Percentiles rank a stretch among this genome's conserved stretches.
These are phyloP conservation scores for Telmatochromis sp. DNA, from an alignment of 2,113 vertebrate genomes.

Conservation along the genomic window DNA sequence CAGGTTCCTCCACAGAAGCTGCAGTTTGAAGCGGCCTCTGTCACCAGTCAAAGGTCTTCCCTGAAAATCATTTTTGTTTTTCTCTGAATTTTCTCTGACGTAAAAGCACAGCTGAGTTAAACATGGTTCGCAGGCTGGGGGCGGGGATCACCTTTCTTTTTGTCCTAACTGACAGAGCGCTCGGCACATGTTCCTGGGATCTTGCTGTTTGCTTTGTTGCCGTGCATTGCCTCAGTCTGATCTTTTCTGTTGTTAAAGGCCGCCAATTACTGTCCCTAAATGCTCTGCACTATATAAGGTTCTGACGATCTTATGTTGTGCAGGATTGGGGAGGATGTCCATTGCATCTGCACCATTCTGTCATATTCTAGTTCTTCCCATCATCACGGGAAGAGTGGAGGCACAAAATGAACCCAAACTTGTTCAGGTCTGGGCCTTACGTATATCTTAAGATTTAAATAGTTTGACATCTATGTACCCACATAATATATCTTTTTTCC, in stretches of 20 bases:
- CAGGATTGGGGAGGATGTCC: background rate
- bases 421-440: rapidly evolving
- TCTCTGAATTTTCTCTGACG: background rate
- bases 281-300: background rate
- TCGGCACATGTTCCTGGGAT: background rate
- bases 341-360: background rate
- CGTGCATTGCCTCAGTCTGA: background rate
- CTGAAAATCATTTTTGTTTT: background rate
- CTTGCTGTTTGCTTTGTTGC: background rate
- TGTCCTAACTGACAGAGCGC: background rate
- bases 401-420: background rate
- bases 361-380: background rate
- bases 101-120: slow-evolving; percentile 12
- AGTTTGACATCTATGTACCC: background rate
- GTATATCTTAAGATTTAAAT: background rate
- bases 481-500: background rate
- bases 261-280: background rate
- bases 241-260: background rate
- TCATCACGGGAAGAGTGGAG: background rate
- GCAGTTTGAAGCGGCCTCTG: slow-evolving; percentile 21
- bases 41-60: slow-evolving; percentile 34
- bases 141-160: background rate
- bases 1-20: slow-evolving; percentile 27
- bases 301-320: background rate
- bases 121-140: background rate